phyloP scores from a whole-genome alignment of 2,888 invertebrate genomes.

The Eristalis arbustorum region DNA sequence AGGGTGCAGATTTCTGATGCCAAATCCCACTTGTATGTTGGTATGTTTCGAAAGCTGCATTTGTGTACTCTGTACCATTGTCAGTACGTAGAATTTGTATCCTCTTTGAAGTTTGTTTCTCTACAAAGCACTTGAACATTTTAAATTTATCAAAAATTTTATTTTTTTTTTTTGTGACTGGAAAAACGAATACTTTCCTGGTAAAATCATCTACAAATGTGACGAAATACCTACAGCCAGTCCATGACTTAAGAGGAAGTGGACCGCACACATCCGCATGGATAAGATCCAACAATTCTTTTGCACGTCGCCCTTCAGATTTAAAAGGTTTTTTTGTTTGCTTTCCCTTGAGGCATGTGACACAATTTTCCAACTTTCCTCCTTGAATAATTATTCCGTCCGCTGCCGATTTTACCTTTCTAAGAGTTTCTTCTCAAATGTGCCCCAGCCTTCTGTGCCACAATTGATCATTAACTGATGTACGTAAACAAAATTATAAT shows the following conservation, averaged over 20 bases:
- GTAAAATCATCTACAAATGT: constrained; percentile 75
- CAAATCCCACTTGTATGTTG: not conserved
- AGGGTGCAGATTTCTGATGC: constrained; percentile 38
- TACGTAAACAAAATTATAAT: not conserved
- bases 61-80: constrained; percentile 28
- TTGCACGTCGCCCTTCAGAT: constrained; percentile 56
- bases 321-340: constrained; percentile 69
- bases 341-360: constrained; percentile 70
- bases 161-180: constrained; percentile 13
- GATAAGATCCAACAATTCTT: constrained; percentile 72
- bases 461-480: constrained; percentile 4
- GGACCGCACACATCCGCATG: constrained; percentile 77
- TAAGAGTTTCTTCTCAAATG: not conserved
- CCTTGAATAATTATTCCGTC: not conserved
- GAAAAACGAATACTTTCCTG: constrained; percentile 34
- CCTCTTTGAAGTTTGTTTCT: constrained; percentile 25
- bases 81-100: constrained; percentile 31
- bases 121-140: constrained; percentile 9
- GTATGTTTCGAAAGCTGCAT: constrained; percentile 10
- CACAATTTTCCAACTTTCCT: not conserved
- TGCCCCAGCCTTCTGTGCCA: constrained; percentile 72
- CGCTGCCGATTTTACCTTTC: not conserved
- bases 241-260: constrained; percentile 71
- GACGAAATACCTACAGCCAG: constrained; percentile 73
- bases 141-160: constrained; percentile 7